Evolutionary conservation across 2,888 invertebrate genomes (phyloP).

Genomic region (Carabus problematicus): DNA sequence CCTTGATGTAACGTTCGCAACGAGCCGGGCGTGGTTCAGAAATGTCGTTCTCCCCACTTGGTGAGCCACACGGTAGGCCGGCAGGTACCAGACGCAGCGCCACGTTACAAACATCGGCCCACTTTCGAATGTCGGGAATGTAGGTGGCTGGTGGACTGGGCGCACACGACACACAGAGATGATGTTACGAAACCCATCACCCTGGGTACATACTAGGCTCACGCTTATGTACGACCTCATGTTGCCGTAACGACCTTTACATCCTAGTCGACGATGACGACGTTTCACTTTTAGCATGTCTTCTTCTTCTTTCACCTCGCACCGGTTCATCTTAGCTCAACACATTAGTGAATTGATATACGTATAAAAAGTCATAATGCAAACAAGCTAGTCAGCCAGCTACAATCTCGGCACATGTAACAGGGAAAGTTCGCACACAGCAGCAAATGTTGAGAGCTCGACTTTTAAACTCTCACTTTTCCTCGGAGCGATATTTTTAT

Average conservation of each 20-base stretch:
- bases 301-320: constrained; percentile 2
- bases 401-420: constrained; percentile 19
- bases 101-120: constrained; percentile 48
- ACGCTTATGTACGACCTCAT: background rate
- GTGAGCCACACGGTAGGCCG: background rate
- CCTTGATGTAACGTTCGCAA: constrained; percentile 50
- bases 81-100: constrained; percentile 48
- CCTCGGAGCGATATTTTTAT: constrained; percentile 14
- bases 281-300: constrained; percentile 48
- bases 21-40: constrained; percentile 23
- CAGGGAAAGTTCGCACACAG: constrained; percentile 19
- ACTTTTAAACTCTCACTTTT: constrained; percentile 32
- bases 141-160: constrained; percentile 42
- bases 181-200: constrained; percentile 20
- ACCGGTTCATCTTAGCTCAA: background rate
- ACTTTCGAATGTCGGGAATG: constrained; percentile 51
- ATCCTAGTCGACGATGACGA: constrained; percentile 19
- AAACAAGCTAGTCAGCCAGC: constrained; percentile 13
- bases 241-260: constrained; percentile 43
- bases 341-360: background rate
- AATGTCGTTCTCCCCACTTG: constrained; percentile 16
- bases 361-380: constrained; percentile 8
- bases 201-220: constrained; percentile 7
- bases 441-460: background rate
- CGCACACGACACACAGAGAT: constrained; percentile 38